phyloP scores from a whole-genome alignment of 2,113 vertebrate species.

The Phodopus roborovskii region DNA sequence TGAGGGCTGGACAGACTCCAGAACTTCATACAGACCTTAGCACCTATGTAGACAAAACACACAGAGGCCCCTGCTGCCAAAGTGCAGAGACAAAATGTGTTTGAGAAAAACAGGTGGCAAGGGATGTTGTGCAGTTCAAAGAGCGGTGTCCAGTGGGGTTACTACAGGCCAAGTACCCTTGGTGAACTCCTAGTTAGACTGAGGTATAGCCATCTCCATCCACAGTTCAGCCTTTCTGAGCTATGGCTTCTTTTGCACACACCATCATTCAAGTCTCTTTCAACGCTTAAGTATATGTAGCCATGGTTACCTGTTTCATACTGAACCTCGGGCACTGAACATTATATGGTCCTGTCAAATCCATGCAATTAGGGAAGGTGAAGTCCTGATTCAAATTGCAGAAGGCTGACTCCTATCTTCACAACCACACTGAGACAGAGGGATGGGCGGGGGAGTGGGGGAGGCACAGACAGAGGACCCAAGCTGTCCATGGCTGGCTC shows the following conservation, averaged over 20 bases:
- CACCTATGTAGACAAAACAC: not conserved
- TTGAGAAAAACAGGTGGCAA: not conserved
- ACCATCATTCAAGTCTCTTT: not conserved
- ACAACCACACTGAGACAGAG: not conserved
- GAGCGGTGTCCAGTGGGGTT: accelerated
- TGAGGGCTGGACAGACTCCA: not conserved
- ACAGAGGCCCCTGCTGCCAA: not conserved
- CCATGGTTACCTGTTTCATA: not conserved
- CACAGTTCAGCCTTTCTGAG: not conserved
- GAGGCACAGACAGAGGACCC: not conserved
- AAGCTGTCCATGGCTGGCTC: too few species aligned
- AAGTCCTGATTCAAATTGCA: not conserved
- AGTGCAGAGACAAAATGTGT: not conserved
- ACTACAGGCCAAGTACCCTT: not conserved
- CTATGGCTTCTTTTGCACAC: not conserved
- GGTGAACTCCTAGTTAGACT: not conserved
- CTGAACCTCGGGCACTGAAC: not conserved
- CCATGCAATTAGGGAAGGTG: not conserved
- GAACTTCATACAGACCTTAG: not conserved
- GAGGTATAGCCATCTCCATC: not conserved
- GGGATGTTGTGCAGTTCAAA: not conserved
- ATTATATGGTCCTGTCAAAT: not conserved
- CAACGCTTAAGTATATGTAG: not conserved
- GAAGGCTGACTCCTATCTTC: not conserved
- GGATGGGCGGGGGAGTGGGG: too few species aligned